Percentiles rank a stretch among this genome's conserved stretches.
These are phyloP conservation scores for Sigmodon hispidus DNA, from an alignment of 2,113 vertebrate genomes.

Conservation along the genomic window DNA sequence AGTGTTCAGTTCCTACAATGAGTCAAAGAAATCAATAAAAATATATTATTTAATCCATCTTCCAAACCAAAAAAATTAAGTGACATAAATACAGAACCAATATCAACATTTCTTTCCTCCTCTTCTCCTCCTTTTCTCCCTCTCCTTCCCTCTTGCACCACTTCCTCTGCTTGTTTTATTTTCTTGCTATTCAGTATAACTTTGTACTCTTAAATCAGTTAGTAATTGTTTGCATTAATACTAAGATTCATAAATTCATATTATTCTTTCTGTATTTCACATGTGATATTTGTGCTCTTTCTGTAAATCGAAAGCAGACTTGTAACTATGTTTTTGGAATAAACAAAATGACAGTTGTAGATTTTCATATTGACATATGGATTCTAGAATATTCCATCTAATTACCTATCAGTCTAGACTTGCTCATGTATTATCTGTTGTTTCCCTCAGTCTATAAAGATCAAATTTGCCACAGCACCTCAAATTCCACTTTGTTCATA, in stretches of 20 bases:
- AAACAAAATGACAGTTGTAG: not conserved
- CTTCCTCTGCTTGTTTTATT: not conserved
- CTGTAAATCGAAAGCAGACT: not conserved
- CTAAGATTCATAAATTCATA: not conserved
- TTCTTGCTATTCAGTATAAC: not conserved
- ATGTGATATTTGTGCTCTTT: not conserved
- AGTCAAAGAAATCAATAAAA: not conserved
- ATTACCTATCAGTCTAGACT: not conserved
- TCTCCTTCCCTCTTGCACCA: not conserved
- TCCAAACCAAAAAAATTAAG: not conserved
- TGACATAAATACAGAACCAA: not conserved
- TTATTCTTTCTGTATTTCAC: not conserved
- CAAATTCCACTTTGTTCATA: not conserved
- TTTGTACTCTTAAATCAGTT: not conserved
- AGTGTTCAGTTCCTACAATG: not conserved
- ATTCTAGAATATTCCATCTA: not conserved
- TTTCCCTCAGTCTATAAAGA: not conserved
- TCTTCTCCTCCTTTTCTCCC: no score
- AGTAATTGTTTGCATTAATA: not conserved
- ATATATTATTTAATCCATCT: not conserved
- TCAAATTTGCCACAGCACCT: not conserved
- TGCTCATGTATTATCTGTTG: not conserved
- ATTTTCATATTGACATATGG: not conserved
- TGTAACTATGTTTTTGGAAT: not conserved
- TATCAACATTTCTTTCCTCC: no score